Evolutionary conservation across 1,140 invertebrate genomes (phyloP), one percentile per base, ranked within the genome.

Genomic region (Neotoxoptera formosana): DNA sequence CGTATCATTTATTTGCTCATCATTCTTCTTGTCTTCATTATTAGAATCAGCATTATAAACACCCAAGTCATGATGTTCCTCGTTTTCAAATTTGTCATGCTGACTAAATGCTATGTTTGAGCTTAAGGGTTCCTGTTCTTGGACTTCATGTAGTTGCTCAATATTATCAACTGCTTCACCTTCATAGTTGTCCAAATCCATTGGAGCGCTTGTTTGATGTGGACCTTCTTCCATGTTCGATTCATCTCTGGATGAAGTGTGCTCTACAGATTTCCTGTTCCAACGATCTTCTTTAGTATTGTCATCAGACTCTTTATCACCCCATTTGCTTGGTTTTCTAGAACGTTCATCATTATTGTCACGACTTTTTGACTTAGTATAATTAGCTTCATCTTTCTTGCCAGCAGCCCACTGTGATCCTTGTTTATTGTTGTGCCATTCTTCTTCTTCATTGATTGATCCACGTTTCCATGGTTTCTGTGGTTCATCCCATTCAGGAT

Each of bases 401-500:
- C 36, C 25, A 86, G 48, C 11, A 41, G 34, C 6, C 81, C 91
- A 86, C 21, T 14, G 34, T 30, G 91, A 83, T 53, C 91, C 91
- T 36, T 84, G 91, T 56, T 86, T 93, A 21, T 86, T 93, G 3
- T 83, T 84, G 56, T 51, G 76, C 81, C 91, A 86, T n/a, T 93
- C 81, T 84, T 83, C 76, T 36, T 93, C 91, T 30, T 93, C 91
- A 56, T 93, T 93, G 7, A 90, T n/a, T 36, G 67, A 1, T 91
- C 90, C 90, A 41, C 91, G 45, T 86, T 93, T 93, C 91, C 91
- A 93, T 41, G 81, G 81, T 86, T 86, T 93, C 8, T 93, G 91
- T 93, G 86, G 81, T 53, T 93, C 91, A 86, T 93, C 91, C 81
- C 81, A 93, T 41, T 93, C 91, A 86, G 91, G 51, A 45, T 93